Conservation (phyloP, 2,113 vertebrate genomes). For the Gasterosteus aculeatus region DNA sequence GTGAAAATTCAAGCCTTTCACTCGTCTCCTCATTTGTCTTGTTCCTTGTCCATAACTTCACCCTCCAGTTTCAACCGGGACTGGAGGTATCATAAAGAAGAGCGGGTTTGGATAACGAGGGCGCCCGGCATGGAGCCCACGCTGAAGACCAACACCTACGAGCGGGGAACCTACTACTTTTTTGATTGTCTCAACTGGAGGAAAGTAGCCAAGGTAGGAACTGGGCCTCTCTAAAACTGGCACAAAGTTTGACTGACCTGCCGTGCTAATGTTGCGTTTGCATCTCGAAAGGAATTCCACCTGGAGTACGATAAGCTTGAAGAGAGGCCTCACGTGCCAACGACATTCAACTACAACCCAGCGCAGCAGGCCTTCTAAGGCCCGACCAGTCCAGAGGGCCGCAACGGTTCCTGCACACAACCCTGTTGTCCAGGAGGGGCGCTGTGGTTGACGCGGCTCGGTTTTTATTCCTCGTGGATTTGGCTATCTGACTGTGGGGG, state of each 20-base stretch:
- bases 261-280: constrained; percentile 20
- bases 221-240: neutral
- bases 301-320: constrained; percentile 99
- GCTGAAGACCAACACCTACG: constrained; percentile 98
- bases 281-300: constrained; percentile 91
- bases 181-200: constrained; percentile 99
- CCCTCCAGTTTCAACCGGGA: constrained; percentile 95
- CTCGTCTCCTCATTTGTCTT: neutral
- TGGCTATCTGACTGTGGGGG: constrained; percentile 91
- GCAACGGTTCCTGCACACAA: constrained; percentile 93
- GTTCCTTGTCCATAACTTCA: neutral
- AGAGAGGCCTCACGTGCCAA: constrained; percentile 99
- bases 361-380: constrained; percentile 99
- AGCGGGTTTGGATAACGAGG: constrained; percentile 98
- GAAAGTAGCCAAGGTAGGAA: constrained; percentile 97
- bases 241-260: neutral
- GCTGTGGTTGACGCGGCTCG: constrained; percentile 90
- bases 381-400: constrained; percentile 91
- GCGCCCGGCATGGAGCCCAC: constrained; percentile 98
- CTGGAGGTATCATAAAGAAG: constrained; percentile 99
- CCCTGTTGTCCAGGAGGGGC: constrained; percentile 88
- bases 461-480: constrained; percentile 98
- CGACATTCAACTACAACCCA: constrained; percentile 99
- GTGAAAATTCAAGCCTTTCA: neutral
- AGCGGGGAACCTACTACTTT: constrained; percentile 99